Base-by-base conservation (phyloP, 2,797 vertebrate genomes). In the Linurgus olivaceus region DNA sequence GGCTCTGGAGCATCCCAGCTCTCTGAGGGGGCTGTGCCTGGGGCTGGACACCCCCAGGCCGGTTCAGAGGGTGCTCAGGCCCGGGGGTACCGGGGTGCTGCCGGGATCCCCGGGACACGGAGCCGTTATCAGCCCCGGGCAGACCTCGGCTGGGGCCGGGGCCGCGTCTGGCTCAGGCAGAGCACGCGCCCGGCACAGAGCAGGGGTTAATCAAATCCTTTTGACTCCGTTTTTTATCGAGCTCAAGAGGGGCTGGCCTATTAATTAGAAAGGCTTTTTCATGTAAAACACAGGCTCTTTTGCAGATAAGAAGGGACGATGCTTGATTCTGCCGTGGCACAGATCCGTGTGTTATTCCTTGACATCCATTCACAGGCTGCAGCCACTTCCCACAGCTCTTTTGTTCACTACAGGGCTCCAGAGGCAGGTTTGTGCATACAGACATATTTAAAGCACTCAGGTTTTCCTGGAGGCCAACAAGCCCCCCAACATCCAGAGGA, bases 201-300 rank as follows among this genome's bases (percentile, higher is more conserved):
- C 71, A 3, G 52, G 88, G 96, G 98, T 97, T 98, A 98, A 98
- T 98, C 97, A 97, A 96, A 96, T 96, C 95, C 97, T 97, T 97
- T 97, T 97, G 96, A 97, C 94, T 96, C 95, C 93, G 31, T 86
- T 95, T 97, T 97, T 98, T 96, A 96, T 96, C 81, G 61, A 96
- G 96, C 90, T 97, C 91, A 55, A 96, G 97, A 98, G 96, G 97
- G 97, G 94, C 94, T 63, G 97, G 94, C 95, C 97, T 97, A 93
- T 97, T 98, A 98, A 98, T 98, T 97, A 97, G 97, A 97, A 97
- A 97, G 70, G 95, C 95, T 97, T 97, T 98, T 97, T 97, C 97
- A 97, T 98, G 98, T 98, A 97, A 98, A 98, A 98, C 98, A 97
- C 71, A 33, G 92, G 90, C 52, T 91, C 42, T 96, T 91, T 75